Evolutionary conservation across 1,140 invertebrate genomes (phyloP), one percentile per base, ranked within the genome.

Genomic region (Wasmannia auropunctata): DNA sequence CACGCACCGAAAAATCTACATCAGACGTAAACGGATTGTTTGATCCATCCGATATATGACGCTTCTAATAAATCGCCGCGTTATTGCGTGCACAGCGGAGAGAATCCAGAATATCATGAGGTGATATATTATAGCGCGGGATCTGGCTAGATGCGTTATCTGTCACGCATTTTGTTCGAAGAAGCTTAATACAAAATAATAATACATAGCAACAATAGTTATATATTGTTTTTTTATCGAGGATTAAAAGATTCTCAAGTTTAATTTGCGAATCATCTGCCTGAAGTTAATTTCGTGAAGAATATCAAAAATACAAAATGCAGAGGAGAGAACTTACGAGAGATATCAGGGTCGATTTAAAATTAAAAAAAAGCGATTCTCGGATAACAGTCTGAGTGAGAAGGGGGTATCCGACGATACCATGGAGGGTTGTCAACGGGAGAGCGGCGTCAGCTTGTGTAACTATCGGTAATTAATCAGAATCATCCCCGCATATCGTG

Each of bases 391-490:
- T 7, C 8, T 25, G 28, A 8, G 25, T 10, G 46, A 37, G 49
- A 74, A 28, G 40, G 58, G 58, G 28, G 54, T 46, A 31, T 51
- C 43, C 43, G 40, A 25, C 43, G 74, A 87, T 87, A 87, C 86
- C 87, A 86, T 88, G 89, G 88, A 90, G 88, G 87, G 91, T 80
- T 92, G 89, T 87, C 90, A 88, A 90, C 90, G 89, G 19, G 89
- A 80, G 88, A 80, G 86, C 92, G 93, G 93, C 94, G 94, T 94
- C 94, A 94, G 95, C 94, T 95, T 95, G 94, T 93, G 93, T 93
- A 95, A 95, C 94, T 94, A 95, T 95, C 92, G 94, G 93, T 93
- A 95, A 95, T 95, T 95, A 95, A 95, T 95, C 94, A 95, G 94
- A 95, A 95, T 95, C 93, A 94, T 95, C 94, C 93, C 94, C 90